Percentiles rank a stretch among this genome's conserved stretches.
phyloP scores from a whole-genome alignment of 1,140 invertebrate genomes.

The Drosophila equinoxialis region DNA sequence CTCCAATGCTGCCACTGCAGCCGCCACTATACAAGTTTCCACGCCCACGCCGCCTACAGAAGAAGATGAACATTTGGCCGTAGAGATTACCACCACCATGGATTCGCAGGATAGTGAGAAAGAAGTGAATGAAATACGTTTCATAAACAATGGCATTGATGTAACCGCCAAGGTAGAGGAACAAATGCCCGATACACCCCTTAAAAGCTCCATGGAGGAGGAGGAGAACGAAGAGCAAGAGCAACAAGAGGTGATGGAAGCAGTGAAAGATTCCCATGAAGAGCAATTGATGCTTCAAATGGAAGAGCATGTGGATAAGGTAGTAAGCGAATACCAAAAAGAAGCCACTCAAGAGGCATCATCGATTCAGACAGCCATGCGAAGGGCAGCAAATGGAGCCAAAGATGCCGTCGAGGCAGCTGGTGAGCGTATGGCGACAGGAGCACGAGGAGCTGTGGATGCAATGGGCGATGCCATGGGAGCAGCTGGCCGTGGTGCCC shows the following conservation, averaged over 20 bases:
- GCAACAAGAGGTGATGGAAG: not conserved
- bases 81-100: conserved; percentile 73
- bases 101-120: conserved; percentile 71
- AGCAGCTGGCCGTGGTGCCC: conserved; percentile 52
- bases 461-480: conserved; percentile 60
- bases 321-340: conserved; percentile 31
- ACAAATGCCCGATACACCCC: conserved; percentile 61
- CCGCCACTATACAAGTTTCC: conserved; percentile 52
- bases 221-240: conserved; percentile 30
- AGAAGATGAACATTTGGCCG: conserved; percentile 74
- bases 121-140: conserved; percentile 77
- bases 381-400: conserved; percentile 62
- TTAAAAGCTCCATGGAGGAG: conserved; percentile 53
- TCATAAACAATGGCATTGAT: conserved; percentile 82
- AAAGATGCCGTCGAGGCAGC: conserved; percentile 63
- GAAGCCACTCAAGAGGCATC: conserved; percentile 42
- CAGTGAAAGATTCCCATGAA: conserved; percentile 35
- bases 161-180: conserved; percentile 75
- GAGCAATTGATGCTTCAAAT: conserved; percentile 57
- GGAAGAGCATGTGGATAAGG: conserved; percentile 57
- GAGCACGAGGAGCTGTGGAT: conserved; percentile 60
- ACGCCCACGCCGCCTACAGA: conserved; percentile 71
- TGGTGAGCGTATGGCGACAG: conserved; percentile 68
- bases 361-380: conserved; percentile 52
- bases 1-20: not conserved